These are phyloP conservation scores for Microcebus tavaratra DNA, from an alignment of 2,113 vertebrate species.

Conservation along the genomic window DNA sequence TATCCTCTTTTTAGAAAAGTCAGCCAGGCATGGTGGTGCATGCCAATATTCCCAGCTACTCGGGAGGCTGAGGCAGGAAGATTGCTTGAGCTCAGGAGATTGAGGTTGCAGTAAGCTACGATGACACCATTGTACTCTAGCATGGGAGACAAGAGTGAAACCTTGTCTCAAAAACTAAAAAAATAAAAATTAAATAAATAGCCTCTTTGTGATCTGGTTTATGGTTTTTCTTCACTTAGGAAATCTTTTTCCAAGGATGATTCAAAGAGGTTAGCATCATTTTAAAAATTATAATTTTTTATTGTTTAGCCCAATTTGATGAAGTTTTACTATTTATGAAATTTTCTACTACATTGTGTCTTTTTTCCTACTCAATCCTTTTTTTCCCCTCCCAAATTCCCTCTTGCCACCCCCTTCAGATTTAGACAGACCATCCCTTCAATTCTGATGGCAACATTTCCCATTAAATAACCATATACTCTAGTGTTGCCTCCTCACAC, in stretches of 20 bases:
- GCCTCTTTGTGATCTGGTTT: background rate
- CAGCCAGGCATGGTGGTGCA: too few relatives aligned
- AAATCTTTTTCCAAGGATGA: background rate
- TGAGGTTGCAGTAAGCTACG: too few relatives aligned
- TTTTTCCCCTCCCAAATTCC: background rate
- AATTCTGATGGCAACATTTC: conserved; percentile 34
- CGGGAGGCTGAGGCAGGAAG: too few relatives aligned
- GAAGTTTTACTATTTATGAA: background rate
- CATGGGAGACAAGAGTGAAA: too few relatives aligned
- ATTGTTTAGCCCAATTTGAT: background rate
- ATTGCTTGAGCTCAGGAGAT: too few relatives aligned
- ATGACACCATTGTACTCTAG: too few relatives aligned
- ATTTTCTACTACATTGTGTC: background rate
- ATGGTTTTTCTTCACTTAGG: background rate
- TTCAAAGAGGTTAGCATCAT: background rate
- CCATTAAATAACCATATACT: conserved; percentile 48
- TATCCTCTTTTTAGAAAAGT: background rate
- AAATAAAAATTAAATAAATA: background rate
- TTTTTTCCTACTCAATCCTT: background rate
- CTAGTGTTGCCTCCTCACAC: background rate
- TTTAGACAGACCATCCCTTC: conserved; percentile 11
- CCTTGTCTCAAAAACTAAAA: too few relatives aligned
- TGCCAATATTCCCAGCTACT: too few relatives aligned
- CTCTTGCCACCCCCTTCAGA: background rate
- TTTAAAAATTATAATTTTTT: background rate